These are phyloP conservation scores for Taeniopygia guttata DNA, from an alignment of 2,797 vertebrate genomes.

Conservation along the genomic window DNA sequence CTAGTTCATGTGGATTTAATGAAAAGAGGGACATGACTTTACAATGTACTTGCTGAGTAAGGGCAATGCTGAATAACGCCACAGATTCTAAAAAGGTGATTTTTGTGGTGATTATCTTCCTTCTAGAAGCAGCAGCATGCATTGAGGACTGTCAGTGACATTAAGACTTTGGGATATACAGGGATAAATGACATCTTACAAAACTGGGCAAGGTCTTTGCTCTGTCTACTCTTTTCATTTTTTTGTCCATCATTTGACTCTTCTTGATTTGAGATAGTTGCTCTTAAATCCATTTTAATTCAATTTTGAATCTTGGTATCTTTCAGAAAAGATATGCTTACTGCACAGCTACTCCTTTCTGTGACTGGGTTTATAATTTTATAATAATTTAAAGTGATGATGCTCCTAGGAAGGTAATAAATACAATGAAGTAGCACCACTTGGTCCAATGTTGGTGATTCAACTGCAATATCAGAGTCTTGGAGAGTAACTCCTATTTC, in stretches of 20 bases:
- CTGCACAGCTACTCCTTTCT: not conserved
- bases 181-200: not conserved
- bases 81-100: not conserved
- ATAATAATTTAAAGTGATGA: not conserved
- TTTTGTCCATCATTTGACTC: not conserved
- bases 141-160: not conserved
- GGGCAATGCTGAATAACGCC: not conserved
- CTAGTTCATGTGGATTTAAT: not conserved
- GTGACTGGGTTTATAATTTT: not conserved
- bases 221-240: not conserved
- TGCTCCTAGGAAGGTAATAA: not conserved
- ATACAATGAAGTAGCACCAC: accelerated
- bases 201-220: not conserved
- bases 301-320: not conserved
- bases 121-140: not conserved
- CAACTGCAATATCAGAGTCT: not conserved
- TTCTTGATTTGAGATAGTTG: not conserved
- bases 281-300: not conserved
- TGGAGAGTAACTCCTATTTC: not conserved
- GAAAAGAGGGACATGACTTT: not conserved
- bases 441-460: not conserved
- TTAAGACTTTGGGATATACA: not conserved
- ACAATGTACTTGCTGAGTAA: not conserved
- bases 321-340: not conserved
- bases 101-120: not conserved